These are phyloP conservation scores for Solea solea DNA, from an alignment of 2,113 vertebrate species.

Conservation along the genomic window DNA sequence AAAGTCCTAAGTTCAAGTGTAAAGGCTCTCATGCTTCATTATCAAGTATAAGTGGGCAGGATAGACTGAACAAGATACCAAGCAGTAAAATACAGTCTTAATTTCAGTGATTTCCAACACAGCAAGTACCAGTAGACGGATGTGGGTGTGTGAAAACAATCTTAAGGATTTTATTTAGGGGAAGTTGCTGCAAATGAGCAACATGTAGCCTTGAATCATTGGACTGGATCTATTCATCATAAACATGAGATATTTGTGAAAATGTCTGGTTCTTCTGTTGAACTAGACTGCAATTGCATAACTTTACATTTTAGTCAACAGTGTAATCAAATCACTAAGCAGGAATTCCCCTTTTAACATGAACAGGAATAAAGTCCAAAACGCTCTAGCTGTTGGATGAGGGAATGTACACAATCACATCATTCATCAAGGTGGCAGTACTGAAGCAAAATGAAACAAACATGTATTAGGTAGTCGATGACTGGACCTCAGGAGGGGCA, in stretches of 20 bases:
- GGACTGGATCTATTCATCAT: no score
- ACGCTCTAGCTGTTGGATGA: neutral
- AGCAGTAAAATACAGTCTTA: conserved; percentile 15
- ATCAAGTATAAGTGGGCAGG: no score
- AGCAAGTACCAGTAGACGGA: neutral
- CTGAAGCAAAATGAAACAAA: neutral
- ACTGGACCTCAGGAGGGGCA: neutral
- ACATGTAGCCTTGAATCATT: no score
- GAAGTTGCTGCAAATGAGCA: conserved; percentile 32
- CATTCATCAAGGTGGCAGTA: conserved; percentile 4
- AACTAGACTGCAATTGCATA: neutral
- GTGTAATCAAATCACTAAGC: conserved; percentile 8
- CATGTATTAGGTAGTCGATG: neutral
- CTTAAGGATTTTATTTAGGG: conserved; percentile 25
- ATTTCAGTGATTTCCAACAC: conserved; percentile 26
- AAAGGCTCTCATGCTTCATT: no score
- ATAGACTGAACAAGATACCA: neutral
- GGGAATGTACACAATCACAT: neutral
- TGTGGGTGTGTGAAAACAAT: conserved; percentile 11
- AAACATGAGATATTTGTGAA: no score
- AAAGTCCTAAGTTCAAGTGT: no score
- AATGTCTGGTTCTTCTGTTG: no score
- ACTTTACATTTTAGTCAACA: neutral
- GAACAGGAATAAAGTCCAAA: conserved; percentile 13
- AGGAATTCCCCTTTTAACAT: conserved; percentile 20